Evolutionary conservation across 2,113 vertebrate species (phyloP).

Genomic region (Brienomyrus longianalis): DNA sequence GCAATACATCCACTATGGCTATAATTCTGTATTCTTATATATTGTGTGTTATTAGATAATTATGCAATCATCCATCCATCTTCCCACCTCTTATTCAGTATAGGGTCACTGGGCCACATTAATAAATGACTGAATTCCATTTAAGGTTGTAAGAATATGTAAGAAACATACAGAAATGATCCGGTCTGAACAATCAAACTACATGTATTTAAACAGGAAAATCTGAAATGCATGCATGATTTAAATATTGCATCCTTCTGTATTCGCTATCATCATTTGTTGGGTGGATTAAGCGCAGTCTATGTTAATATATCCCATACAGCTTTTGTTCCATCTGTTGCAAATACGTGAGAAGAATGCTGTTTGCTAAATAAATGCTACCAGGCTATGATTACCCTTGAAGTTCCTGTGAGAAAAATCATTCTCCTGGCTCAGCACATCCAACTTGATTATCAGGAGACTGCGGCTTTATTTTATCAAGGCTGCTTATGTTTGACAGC

Average conservation of each 20-base stretch:
- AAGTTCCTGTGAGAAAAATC: background rate
- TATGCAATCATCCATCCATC: background rate
- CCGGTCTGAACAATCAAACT: background rate
- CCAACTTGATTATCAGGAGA: background rate
- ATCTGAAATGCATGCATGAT: background rate
- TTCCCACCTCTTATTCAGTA: background rate
- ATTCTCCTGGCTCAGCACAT: background rate
- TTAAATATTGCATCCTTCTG: background rate
- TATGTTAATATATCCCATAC: slow-evolving; percentile 12
- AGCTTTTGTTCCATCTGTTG: background rate
- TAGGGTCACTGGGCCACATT: background rate
- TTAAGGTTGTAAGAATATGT: background rate
- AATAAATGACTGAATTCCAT: background rate
- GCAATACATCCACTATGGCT: background rate
- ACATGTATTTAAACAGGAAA: background rate
- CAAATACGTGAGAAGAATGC: background rate
- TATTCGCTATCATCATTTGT: background rate
- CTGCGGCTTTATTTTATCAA: background rate
- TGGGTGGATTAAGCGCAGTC: background rate
- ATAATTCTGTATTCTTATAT: background rate
- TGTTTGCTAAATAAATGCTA: background rate
- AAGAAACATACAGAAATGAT: background rate
- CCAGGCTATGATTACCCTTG: background rate
- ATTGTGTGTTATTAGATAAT: background rate
- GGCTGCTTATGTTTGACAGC: background rate